These are phyloP conservation scores for Chymomyza costata DNA, from an alignment of 1,140 invertebrate genomes.

Conservation along the genomic window DNA sequence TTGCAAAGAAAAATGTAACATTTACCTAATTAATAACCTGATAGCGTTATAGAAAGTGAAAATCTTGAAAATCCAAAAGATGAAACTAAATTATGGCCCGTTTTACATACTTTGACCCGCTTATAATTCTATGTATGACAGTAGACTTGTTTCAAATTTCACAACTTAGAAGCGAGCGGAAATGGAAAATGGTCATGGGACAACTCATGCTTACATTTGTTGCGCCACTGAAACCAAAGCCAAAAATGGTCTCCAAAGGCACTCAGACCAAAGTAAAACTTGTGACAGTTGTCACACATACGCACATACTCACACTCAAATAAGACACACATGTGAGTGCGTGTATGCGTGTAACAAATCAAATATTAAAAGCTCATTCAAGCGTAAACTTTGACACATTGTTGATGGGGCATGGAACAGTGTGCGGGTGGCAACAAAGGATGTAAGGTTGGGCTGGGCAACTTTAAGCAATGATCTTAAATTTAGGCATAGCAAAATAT, in stretches of 20 bases:
- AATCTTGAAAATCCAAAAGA: too few species aligned
- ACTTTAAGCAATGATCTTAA: too few species aligned
- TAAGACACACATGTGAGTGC: background rate
- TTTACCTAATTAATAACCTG: too few species aligned
- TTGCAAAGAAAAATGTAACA: too few species aligned
- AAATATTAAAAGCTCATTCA: slow-evolving; percentile 72
- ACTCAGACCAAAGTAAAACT: slow-evolving; percentile 25
- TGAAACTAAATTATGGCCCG: too few species aligned
- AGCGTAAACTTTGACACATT: slow-evolving; percentile 66
- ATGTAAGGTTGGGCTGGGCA: background rate
- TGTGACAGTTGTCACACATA: slow-evolving; percentile 27
- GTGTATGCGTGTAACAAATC: slow-evolving; percentile 44
- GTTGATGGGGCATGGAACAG: slow-evolving; percentile 26
- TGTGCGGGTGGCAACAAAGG: background rate
- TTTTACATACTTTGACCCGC: too few species aligned
- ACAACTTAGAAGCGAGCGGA: slow-evolving; percentile 23
- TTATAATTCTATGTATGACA: slow-evolving; percentile 23
- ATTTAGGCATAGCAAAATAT: too few species aligned
- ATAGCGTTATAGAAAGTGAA: too few species aligned
- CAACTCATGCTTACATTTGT: background rate
- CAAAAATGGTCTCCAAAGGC: slow-evolving; percentile 22
- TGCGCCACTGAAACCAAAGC: slow-evolving; percentile 20
- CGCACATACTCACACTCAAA: slow-evolving; percentile 5
- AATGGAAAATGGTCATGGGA: too few species aligned
- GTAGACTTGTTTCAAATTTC: slow-evolving; percentile 31